Evolutionary conservation across 2,113 vertebrate genomes (phyloP), one percentile per base, ranked within the genome.

Genomic region (Fulmarus glacialis): DNA sequence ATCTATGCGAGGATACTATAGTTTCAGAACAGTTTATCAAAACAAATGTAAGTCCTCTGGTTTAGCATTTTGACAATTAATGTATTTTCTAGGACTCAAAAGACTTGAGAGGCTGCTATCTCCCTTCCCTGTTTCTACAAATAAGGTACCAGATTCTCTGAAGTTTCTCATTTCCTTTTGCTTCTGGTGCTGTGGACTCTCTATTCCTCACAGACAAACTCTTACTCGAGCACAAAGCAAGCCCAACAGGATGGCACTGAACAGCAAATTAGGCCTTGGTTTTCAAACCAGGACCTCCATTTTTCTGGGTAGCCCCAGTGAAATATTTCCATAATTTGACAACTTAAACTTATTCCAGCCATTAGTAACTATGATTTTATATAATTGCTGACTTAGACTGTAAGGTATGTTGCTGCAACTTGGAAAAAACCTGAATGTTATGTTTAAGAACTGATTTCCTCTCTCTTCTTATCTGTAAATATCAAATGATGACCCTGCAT

Each of bases 1-100:
- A 96, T 86, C 93, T 93, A 87, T 24, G 38, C 81, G 62, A 95
- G 71, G 52, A 93, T 67, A 86, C 63, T 79, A 91, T 23, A 40
- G 50, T 52, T 72, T 93, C 88, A 93, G 63, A 91, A 82, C 52
- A 82, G 91, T 95, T 97, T 91, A 89, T 93, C 83, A 93, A 95
- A 96, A 95, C 56, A 94, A n/a, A 68, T 60, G 1, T 56, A 74
- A 83, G 30, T 63, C 40, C 53, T 85, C 77, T 87, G 42, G 18
- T 72, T 90, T 90, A 91, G 45, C 48, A 91, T 70, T 96, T 82
- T 97, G 92, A 91, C 55, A 93, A 80, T 79, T 80, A 71, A 81
- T 59, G 32, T 36, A 34, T 80, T 81, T 97, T 81, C 62, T 86
- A 95, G 87, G 67, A 82, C 60, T 77, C 12, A 50, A 50, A 80